Evolutionary conservation across 1,140 invertebrate species (phyloP).

Genomic region (Diplogasteroides magnus): DNA sequence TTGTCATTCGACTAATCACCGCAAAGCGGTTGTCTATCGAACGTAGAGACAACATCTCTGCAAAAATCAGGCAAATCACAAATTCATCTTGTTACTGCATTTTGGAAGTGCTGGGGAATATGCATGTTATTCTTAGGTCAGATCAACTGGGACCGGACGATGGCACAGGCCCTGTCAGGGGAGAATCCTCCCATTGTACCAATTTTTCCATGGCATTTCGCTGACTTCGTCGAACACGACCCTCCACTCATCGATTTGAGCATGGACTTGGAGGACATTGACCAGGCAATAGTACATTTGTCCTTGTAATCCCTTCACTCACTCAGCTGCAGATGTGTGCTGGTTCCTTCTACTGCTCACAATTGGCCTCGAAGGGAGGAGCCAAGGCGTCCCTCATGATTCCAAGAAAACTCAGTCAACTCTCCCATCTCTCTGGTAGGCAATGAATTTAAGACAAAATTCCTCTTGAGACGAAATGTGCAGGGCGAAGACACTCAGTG

Average conservation of each 20-base stretch:
- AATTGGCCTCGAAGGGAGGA: neutral
- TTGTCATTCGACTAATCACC: too few species aligned
- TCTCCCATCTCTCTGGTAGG: too few species aligned
- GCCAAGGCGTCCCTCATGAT: neutral
- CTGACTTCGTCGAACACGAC: conserved; percentile 48
- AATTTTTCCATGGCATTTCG: conserved; percentile 51
- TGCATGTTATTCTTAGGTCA: conserved; percentile 22
- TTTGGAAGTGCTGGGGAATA: neutral
- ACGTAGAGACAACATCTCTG: too few species aligned
- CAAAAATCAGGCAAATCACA: too few species aligned
- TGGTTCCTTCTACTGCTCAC: neutral
- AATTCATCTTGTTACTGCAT: too few species aligned
- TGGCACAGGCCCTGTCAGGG: conserved; percentile 40
- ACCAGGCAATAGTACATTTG: conserved; percentile 1
- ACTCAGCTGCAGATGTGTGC: neutral
- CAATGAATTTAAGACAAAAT: too few species aligned
- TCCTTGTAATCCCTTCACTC: neutral
- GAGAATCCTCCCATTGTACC: conserved; percentile 37
- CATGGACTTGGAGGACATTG: conserved; percentile 42
- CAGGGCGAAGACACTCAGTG: too few species aligned
- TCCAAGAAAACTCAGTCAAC: too few species aligned
- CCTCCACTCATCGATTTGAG: conserved; percentile 48
- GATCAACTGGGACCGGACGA: conserved; percentile 49
- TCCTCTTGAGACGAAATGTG: too few species aligned
- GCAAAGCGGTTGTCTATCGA: too few species aligned